Evolutionary conservation across 2,888 invertebrate genomes (phyloP).

Genomic region (Hemaris fuciformis): DNA sequence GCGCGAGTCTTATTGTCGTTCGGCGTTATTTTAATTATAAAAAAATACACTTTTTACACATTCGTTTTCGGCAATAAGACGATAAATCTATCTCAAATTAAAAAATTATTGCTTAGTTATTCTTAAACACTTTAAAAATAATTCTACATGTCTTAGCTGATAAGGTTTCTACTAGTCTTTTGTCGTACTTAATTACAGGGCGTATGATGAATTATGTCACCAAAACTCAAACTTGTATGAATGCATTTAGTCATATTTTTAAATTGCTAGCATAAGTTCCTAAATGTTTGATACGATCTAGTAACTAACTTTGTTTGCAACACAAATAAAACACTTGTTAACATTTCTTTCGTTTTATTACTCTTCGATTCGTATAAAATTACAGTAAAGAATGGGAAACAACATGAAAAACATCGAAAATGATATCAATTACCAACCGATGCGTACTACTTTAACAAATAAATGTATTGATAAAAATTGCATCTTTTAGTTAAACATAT

Average conservation of each 20-base stretch:
- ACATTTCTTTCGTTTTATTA: conserved; percentile 30
- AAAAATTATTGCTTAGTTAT: no score
- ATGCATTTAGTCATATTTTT: neutral
- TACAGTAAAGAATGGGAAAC: neutral
- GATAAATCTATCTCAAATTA: no score
- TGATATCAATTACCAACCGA: no score
- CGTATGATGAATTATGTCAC: neutral
- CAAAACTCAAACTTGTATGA: neutral
- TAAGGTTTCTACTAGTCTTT: conserved; percentile 8
- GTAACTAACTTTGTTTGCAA: neutral
- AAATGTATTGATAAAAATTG: no score
- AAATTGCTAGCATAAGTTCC: neutral
- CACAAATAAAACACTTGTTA: conserved; percentile 37
- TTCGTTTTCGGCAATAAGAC: no score
- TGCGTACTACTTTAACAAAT: no score
- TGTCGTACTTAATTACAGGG: conserved; percentile 9
- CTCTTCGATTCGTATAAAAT: conserved; percentile 13
- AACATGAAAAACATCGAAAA: neutral
- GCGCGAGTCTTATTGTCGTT: no score
- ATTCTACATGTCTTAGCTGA: neutral
- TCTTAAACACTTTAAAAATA: no score
- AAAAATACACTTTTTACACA: no score
- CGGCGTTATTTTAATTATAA: no score
- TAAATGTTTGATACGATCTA: neutral
- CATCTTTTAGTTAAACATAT: no score